These are phyloP conservation scores for Crenuchus spilurus DNA, from an alignment of 2,797 vertebrate species.

Conservation along the genomic window DNA sequence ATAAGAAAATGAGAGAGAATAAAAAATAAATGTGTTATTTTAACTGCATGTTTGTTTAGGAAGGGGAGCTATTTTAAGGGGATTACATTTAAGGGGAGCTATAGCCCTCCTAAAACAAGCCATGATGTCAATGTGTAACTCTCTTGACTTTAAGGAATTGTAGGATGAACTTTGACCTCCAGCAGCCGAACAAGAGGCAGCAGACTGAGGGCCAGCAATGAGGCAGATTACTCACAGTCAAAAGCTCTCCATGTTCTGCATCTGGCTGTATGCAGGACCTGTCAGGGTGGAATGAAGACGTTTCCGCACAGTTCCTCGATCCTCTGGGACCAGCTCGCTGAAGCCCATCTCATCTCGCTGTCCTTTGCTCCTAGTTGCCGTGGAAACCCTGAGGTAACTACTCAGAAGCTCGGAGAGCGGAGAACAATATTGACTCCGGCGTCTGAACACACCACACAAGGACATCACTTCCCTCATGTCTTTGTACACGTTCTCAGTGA, in stretches of 20 bases:
- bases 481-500: constrained; percentile 38
- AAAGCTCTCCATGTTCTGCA: not conserved
- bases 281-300: constrained; percentile 49
- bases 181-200: not conserved
- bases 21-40: too few relatives aligned
- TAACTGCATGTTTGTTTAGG: too few relatives aligned
- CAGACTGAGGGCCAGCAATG: not conserved
- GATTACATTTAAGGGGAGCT: too few relatives aligned
- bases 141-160: constrained; percentile 1
- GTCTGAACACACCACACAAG: constrained; percentile 71
- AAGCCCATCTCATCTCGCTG: constrained; percentile 48
- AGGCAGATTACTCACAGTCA: constrained; percentile 1
- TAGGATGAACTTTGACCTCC: not conserved
- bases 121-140: too few relatives aligned
- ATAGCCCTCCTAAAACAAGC: too few relatives aligned
- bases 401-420: constrained; percentile 59
- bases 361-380: constrained; percentile 70
- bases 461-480: constrained; percentile 52
- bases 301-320: constrained; percentile 41
- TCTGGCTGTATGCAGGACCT: constrained; percentile 37
- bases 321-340: constrained; percentile 51
- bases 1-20: too few relatives aligned
- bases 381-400: constrained; percentile 79
- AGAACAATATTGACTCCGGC: constrained; percentile 60
- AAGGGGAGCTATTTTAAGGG: too few relatives aligned